A percentile compares a stretch with the other conserved stretches of the same genome.
Conservation (phyloP, 2,797 vertebrate species). For the Rhinogobio ventralis region DNA sequence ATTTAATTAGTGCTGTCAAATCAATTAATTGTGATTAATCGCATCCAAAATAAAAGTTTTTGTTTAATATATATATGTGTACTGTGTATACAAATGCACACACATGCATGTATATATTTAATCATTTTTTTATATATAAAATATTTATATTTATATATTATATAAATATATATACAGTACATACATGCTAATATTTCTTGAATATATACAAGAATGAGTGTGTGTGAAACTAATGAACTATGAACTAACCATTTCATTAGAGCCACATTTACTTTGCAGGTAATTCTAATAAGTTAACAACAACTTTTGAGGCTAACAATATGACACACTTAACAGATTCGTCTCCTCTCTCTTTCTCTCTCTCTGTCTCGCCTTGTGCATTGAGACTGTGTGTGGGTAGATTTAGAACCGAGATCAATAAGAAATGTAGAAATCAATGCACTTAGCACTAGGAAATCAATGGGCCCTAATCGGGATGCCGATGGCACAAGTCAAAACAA, state of each 20-base stretch:
- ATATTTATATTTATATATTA: no score
- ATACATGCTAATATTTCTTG: no score
- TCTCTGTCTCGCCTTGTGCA: slow-evolving; percentile 58
- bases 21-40: no score
- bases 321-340: slow-evolving; percentile 55
- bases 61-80: no score
- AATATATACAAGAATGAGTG: no score
- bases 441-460: slow-evolving; percentile 96
- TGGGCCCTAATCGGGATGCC: slow-evolving; percentile 97
- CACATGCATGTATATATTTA: no score
- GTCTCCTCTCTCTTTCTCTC: slow-evolving; percentile 42
- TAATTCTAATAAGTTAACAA: not conserved
- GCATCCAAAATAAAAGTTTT: no score
- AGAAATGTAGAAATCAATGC: slow-evolving; percentile 99
- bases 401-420: slow-evolving; percentile 97
- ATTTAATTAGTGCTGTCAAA: not conserved
- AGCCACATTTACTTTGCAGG: not conserved
- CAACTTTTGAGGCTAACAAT: slow-evolving; percentile 31
- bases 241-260: not conserved
- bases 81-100: no score
- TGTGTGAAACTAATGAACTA: not conserved
- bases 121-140: no score
- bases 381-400: slow-evolving; percentile 80
- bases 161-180: no score
- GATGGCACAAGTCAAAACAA: slow-evolving; percentile 98